Evolutionary conservation across 2,113 vertebrate species (phyloP).

Genomic region (Callorhinus ursinus): DNA sequence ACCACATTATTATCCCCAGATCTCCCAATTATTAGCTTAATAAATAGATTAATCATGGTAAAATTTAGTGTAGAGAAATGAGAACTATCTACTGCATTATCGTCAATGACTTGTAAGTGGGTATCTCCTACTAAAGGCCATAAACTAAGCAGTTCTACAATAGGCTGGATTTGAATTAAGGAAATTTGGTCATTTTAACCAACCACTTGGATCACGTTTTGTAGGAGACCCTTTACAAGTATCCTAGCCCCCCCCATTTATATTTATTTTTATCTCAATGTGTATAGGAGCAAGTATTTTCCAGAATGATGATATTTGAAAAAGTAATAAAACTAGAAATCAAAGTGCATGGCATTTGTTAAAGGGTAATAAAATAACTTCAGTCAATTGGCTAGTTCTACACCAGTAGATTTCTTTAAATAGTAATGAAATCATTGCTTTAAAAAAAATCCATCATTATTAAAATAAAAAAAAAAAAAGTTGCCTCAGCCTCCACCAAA

Average conservation of each 20-base stretch:
- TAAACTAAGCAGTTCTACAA: background rate
- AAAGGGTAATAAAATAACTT: constrained; percentile 84
- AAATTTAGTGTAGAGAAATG: background rate
- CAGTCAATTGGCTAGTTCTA: constrained; percentile 87
- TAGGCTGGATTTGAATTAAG: background rate
- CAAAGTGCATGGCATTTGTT: constrained; percentile 80
- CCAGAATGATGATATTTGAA: constrained; percentile 75
- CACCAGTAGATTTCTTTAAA: constrained; percentile 87
- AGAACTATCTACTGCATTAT: background rate
- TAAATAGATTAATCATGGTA: background rate
- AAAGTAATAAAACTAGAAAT: constrained; percentile 77
- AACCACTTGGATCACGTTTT: constrained; percentile 61
- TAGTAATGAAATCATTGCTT: constrained; percentile 90
- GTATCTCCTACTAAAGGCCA: background rate
- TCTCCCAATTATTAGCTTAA: background rate
- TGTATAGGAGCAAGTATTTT: background rate
- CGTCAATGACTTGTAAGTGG: background rate
- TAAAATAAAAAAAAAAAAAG: constrained; percentile 87
- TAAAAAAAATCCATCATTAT: constrained; percentile 89
- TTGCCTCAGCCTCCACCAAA: constrained; percentile 87
- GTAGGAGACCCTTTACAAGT: constrained; percentile 61
- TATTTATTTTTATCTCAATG: constrained; percentile 57
- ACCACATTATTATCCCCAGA: background rate
- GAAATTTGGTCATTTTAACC: constrained; percentile 69
- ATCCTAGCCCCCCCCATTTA: background rate